Percentiles rank a stretch among this genome's conserved stretches.
Conservation (phyloP, 1,140 invertebrate species). For the Aethina tumida region DNA sequence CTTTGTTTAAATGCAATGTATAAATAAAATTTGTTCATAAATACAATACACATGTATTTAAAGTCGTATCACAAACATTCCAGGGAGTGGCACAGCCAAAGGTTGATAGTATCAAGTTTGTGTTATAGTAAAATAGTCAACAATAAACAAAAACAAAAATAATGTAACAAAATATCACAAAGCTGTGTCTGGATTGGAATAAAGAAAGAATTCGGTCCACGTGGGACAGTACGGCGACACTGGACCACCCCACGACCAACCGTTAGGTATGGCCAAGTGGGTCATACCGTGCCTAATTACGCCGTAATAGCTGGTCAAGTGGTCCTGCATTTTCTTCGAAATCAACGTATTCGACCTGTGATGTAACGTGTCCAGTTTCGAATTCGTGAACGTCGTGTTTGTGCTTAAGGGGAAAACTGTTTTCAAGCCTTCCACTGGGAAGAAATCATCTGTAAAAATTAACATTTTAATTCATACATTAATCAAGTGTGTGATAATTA, state of each 20-base stretch:
- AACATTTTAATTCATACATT: slow-evolving; percentile 2
- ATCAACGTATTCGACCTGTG: slow-evolving; percentile 27
- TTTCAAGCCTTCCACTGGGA: slow-evolving; percentile 19
- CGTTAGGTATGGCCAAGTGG: slow-evolving; percentile 68
- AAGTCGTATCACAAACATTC: slow-evolving; percentile 7
- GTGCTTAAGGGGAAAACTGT: slow-evolving; percentile 23
- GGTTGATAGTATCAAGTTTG: slow-evolving; percentile 11
- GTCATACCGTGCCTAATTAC: slow-evolving; percentile 57
- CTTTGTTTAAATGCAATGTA: too few species aligned
- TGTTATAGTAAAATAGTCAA: slow-evolving; percentile 14
- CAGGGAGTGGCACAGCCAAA: slow-evolving; percentile 6
- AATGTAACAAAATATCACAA: slow-evolving; percentile 27
- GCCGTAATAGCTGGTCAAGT: slow-evolving; percentile 44
- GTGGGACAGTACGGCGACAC: slow-evolving; percentile 62
- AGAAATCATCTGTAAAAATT: slow-evolving; percentile 19
- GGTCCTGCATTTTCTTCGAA: slow-evolving; percentile 15
- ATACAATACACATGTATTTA: too few species aligned
- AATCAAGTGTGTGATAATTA: slow-evolving; percentile 7
- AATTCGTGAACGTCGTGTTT: slow-evolving; percentile 23
- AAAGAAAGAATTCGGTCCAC: slow-evolving; percentile 46
- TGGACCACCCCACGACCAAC: slow-evolving; percentile 71
- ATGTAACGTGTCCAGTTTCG: slow-evolving; percentile 5
- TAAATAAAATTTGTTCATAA: too few species aligned
- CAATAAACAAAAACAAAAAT: slow-evolving; percentile 16
- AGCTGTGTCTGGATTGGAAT: slow-evolving; percentile 13